phyloP scores from a whole-genome alignment of 1,140 invertebrate genomes.

The Drosophila santomea region DNA sequence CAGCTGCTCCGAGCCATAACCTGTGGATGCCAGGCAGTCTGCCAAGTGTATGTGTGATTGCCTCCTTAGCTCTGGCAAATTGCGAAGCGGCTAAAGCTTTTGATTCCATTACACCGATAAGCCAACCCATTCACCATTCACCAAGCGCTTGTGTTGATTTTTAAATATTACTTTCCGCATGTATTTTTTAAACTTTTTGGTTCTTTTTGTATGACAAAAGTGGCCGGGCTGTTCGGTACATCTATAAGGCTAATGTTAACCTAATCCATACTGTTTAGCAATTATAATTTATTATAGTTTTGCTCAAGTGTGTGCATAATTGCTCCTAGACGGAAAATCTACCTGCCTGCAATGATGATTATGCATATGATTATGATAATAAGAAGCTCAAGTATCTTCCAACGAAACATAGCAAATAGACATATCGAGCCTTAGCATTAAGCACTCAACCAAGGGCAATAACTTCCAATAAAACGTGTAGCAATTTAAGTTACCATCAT shows the following conservation, averaged over 20 bases:
- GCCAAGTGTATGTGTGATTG: slow-evolving; percentile 4
- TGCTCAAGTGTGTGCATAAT: slow-evolving; percentile 65
- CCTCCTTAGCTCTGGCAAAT: not conserved
- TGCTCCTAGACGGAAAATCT: slow-evolving; percentile 39
- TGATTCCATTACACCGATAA: slow-evolving; percentile 73
- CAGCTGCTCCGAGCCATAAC: slow-evolving; percentile 34
- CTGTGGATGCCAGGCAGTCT: slow-evolving; percentile 15
- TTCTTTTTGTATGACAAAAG: slow-evolving; percentile 43
- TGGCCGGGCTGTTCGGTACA: slow-evolving; percentile 40
- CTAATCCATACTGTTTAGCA: slow-evolving; percentile 29
- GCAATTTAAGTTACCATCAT: slow-evolving; percentile 7
- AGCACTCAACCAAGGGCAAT: slow-evolving; percentile 74
- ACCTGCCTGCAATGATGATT: slow-evolving; percentile 32
- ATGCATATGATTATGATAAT: slow-evolving; percentile 23
- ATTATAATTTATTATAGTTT: slow-evolving; percentile 65
- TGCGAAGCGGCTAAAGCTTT: slow-evolving; percentile 41
- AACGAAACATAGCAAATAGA: slow-evolving; percentile 71
- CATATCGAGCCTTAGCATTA: slow-evolving; percentile 76
- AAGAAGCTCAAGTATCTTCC: slow-evolving; percentile 77
- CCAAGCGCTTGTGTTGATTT: slow-evolving; percentile 74
- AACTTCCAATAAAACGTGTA: slow-evolving; percentile 69
- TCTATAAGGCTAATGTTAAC: slow-evolving; percentile 52
- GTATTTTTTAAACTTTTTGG: slow-evolving; percentile 74
- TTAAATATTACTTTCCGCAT: slow-evolving; percentile 78
- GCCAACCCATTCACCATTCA: slow-evolving; percentile 58